These are phyloP conservation scores for Hyposmocoma kahamanoa DNA, from an alignment of 1,140 invertebrate species.

Conservation along the genomic window DNA sequence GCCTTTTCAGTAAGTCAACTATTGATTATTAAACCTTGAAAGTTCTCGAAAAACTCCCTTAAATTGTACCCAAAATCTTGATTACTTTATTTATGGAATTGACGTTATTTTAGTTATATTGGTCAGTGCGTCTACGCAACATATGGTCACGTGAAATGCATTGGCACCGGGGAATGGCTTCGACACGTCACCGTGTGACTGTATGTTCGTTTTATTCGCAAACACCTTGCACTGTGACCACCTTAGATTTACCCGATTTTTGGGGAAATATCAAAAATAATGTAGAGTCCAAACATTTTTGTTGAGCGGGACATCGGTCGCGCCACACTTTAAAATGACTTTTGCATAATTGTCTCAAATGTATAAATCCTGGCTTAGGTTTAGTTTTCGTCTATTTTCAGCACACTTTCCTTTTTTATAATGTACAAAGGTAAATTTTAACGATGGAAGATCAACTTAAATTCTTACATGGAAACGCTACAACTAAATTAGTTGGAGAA, in stretches of 20 bases:
- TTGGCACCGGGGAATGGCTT: slow-evolving; percentile 60
- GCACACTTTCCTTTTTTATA: too few species aligned
- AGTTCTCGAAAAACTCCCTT: not conserved
- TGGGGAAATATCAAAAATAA: too few species aligned
- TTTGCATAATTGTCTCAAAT: too few species aligned
- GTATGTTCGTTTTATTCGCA: slow-evolving; percentile 45
- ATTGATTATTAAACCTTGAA: slow-evolving; percentile 10
- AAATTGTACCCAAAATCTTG: not conserved
- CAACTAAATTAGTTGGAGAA: too few species aligned
- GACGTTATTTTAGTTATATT: slow-evolving; percentile 14
- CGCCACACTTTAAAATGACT: too few species aligned
- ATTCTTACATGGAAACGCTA: too few species aligned
- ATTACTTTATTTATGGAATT: slow-evolving; percentile 14
- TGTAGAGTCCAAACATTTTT: too few species aligned
- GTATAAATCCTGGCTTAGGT: too few species aligned
- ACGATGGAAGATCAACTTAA: too few species aligned
- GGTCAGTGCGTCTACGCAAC: slow-evolving; percentile 65
- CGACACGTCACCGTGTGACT: slow-evolving; percentile 39
- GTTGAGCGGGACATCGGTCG: too few species aligned
- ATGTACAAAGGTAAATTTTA: too few species aligned
- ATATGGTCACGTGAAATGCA: slow-evolving; percentile 32
- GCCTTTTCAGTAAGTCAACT: not conserved
- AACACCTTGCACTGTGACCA: slow-evolving; percentile 16
- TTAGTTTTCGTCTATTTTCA: too few species aligned
- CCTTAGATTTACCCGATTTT: slow-evolving; percentile 14